phyloP scores from a whole-genome alignment of 2,797 vertebrate genomes.

The Semotilus atromaculatus region DNA sequence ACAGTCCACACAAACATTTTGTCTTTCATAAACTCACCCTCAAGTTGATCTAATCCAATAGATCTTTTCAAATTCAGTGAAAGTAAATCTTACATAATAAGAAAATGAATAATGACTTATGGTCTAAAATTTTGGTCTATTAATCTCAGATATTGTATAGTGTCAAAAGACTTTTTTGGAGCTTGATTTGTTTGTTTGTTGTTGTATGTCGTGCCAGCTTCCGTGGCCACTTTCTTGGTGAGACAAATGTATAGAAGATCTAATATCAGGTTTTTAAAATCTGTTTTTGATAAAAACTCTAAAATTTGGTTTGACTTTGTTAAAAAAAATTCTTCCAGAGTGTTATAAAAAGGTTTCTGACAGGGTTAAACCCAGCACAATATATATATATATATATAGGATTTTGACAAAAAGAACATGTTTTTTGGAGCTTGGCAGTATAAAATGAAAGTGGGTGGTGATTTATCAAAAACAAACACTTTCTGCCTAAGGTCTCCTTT shows the following conservation, averaged over 20 bases:
- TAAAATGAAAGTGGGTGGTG: conserved; percentile 7
- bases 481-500: background rate
- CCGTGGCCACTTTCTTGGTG: too few relatives aligned
- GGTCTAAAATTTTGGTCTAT: background rate
- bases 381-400: background rate
- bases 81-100: too few relatives aligned
- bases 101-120: background rate
- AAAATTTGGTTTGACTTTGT: background rate
- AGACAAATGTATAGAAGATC: background rate
- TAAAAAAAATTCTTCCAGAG: background rate
- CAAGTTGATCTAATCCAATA: background rate
- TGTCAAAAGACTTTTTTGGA: background rate
- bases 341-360: background rate
- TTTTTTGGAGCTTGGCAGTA: background rate
- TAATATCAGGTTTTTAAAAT: background rate
- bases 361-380: background rate
- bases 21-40: background rate
- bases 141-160: background rate
- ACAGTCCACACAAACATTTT: background rate
- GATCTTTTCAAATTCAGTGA: background rate
- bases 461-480: background rate
- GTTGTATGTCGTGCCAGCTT: background rate
- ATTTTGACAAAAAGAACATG: background rate
- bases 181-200: background rate
- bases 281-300: background rate